phyloP scores from a whole-genome alignment of 2,113 vertebrate genomes.

The Phalacrocorax carbo region DNA sequence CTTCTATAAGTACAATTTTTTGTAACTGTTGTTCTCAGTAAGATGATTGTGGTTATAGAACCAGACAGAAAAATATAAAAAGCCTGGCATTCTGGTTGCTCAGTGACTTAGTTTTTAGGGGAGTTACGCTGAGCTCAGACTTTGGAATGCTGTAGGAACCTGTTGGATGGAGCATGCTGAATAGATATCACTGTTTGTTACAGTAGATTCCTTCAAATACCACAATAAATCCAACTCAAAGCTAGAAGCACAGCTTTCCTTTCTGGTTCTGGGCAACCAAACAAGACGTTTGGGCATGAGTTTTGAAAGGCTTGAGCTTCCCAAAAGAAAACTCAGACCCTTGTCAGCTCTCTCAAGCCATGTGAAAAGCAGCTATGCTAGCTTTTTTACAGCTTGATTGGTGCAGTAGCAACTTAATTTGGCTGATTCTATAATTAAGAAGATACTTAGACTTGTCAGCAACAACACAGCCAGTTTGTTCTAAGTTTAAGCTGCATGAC shows the following conservation, averaged over 20 bases:
- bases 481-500: constrained; percentile 41
- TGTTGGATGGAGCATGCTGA: background rate
- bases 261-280: background rate
- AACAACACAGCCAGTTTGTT: constrained; percentile 10
- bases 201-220: background rate
- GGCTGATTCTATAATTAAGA: constrained; percentile 52
- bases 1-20: background rate
- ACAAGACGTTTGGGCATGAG: background rate
- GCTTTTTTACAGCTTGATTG: background rate
- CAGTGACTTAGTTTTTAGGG: background rate
- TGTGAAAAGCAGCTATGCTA: accelerated
- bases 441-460: constrained; percentile 42
- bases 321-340: background rate
- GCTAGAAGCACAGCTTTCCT: background rate
- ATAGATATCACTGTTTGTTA: background rate
- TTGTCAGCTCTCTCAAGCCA: background rate
- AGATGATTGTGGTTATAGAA: background rate
- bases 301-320: background rate
- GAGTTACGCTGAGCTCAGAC: background rate
- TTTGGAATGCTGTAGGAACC: background rate
- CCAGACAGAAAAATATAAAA: background rate
- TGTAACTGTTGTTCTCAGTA: background rate
- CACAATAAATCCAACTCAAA: background rate
- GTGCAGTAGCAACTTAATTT: background rate
- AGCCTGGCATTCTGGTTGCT: background rate